A percentile compares a stretch with the other conserved stretches of the same genome.
Evolutionary conservation across 2,888 invertebrate species (phyloP).

Genomic region (Galeruca laticollis): DNA sequence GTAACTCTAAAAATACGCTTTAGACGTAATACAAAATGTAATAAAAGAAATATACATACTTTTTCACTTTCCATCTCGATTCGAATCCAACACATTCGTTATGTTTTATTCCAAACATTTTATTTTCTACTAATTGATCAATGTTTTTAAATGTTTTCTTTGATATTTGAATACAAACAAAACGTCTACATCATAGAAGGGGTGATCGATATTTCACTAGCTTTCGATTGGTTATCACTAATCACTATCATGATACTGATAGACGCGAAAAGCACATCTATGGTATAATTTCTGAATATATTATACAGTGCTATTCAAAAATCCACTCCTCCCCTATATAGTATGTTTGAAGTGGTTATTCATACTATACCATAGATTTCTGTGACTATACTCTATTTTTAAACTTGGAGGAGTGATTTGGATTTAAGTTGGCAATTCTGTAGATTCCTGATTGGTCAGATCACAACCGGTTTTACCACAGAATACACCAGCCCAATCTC

Average conservation of each 20-base stretch:
- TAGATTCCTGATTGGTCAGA: no score
- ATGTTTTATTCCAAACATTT: slow-evolving; percentile 66
- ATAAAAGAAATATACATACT: slow-evolving; percentile 51
- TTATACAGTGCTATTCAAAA: no score
- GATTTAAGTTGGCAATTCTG: no score
- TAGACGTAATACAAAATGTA: neutral
- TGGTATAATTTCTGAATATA: no score
- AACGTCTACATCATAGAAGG: slow-evolving; percentile 2
- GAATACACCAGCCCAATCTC: no score
- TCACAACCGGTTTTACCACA: no score
- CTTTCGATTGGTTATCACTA: neutral
- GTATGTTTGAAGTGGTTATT: no score
- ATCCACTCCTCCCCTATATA: no score
- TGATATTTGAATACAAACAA: slow-evolving; percentile 32
- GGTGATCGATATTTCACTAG: neutral
- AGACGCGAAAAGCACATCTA: no score
- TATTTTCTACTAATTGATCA: slow-evolving; percentile 5
- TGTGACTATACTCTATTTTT: no score
- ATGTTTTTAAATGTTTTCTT: slow-evolving; percentile 10
- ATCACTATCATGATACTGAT: neutral
- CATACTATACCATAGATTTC: no score
- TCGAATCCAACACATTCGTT: slow-evolving; percentile 68
- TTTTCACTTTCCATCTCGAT: slow-evolving; percentile 66
- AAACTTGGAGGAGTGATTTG: no score
- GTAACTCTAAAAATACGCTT: slow-evolving; percentile 54